These are phyloP conservation scores for Tokudaia tokunoshimensis DNA, from an alignment of 2,797 vertebrate species.

Conservation along the genomic window DNA sequence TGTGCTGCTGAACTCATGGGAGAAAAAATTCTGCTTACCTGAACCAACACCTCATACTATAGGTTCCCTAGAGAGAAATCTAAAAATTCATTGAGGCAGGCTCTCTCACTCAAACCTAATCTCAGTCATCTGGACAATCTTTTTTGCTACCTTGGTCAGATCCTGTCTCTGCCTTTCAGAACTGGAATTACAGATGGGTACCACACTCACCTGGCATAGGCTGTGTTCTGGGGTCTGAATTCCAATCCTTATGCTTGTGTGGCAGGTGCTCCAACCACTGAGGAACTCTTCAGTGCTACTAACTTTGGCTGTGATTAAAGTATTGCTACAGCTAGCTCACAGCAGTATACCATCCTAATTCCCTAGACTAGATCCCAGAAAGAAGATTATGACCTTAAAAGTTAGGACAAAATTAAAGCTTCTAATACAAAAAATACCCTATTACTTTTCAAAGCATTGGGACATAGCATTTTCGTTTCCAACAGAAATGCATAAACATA, in stretches of 20 bases:
- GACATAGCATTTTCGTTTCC: slow-evolving; percentile 1
- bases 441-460: slow-evolving; percentile 55
- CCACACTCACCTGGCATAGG: too few species aligned
- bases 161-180: neutral
- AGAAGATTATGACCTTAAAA: neutral
- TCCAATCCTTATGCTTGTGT: neutral
- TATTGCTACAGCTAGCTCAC: neutral
- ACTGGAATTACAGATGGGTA: neutral
- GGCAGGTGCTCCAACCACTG: neutral
- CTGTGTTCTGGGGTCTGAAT: neutral
- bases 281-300: too few species aligned
- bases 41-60: neutral
- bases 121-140: neutral
- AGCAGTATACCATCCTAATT: neutral
- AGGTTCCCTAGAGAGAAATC: neutral
- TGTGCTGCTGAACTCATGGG: neutral
- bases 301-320: neutral
- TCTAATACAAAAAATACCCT: neutral
- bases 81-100: neutral
- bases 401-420: neutral
- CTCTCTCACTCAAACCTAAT: neutral
- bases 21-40: neutral
- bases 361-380: neutral
- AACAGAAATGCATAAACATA: neutral
- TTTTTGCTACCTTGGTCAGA: neutral